A percentile compares a stretch with the other conserved stretches of the same genome.
phyloP scores from a whole-genome alignment of 2,113 vertebrate genomes.

The Aviceda subcristata region DNA sequence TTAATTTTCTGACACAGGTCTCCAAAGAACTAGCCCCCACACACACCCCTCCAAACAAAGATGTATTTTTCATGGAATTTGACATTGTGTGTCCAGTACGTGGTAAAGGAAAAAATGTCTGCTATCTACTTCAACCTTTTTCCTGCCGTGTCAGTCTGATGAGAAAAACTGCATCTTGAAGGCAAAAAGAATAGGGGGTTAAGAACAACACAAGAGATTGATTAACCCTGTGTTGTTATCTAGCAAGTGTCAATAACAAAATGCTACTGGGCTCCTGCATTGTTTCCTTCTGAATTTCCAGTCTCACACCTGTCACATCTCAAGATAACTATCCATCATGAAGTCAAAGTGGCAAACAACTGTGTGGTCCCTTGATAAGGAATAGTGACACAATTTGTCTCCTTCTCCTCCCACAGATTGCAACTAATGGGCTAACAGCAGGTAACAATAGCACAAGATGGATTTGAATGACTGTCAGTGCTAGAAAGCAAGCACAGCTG shows the following conservation, averaged over 20 bases:
- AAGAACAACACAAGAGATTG: slow-evolving; percentile 82
- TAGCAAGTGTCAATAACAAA: slow-evolving; percentile 87
- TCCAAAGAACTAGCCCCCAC: not conserved
- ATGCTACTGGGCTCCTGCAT: slow-evolving; percentile 81
- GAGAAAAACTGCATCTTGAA: slow-evolving; percentile 69
- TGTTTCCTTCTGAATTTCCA: slow-evolving; percentile 79
- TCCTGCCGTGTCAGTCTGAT: slow-evolving; percentile 30
- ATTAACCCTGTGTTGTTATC: slow-evolving; percentile 88
- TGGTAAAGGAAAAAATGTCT: not conserved
- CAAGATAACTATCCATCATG: slow-evolving; percentile 95
- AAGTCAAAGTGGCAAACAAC: slow-evolving; percentile 88
- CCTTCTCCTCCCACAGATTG: slow-evolving; percentile 86
- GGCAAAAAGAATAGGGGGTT: slow-evolving; percentile 71
- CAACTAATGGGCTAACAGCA: slow-evolving; percentile 78
- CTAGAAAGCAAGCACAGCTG: slow-evolving; percentile 58
- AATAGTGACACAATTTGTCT: slow-evolving; percentile 93
- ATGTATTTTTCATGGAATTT: not conserved
- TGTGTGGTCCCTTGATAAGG: slow-evolving; percentile 95
- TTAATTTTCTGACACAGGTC: not conserved
- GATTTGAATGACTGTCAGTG: slow-evolving; percentile 59
- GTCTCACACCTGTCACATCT: slow-evolving; percentile 87
- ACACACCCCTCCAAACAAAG: no score
- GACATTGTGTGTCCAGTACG: not conserved
- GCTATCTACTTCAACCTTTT: slow-evolving; percentile 28
- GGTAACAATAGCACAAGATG: slow-evolving; percentile 69